Conservation (phyloP, 1,140 invertebrate species). For the Chrysomallon squamiferum region DNA sequence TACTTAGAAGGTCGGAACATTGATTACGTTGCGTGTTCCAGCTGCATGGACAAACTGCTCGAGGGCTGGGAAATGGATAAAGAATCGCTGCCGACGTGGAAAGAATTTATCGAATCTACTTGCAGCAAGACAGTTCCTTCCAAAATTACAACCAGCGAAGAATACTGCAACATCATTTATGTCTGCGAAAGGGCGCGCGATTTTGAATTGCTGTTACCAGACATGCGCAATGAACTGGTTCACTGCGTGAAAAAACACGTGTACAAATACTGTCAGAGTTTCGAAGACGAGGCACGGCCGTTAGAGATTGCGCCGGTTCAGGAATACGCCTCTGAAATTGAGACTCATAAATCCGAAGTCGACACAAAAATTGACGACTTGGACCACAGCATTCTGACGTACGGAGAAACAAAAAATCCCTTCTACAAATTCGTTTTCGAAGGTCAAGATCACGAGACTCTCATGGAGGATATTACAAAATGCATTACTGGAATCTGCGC, state of each 20-base stretch:
- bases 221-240: constrained; percentile 29
- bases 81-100: constrained; percentile 30
- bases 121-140: constrained; percentile 18
- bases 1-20: constrained; percentile 26
- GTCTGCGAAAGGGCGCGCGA: constrained; percentile 39
- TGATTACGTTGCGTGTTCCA: constrained; percentile 26
- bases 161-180: constrained; percentile 21
- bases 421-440: constrained; percentile 37
- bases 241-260: constrained; percentile 37
- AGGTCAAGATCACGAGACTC: constrained; percentile 25
- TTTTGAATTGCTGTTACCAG: constrained; percentile 41
- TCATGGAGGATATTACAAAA: constrained; percentile 44
- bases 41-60: constrained; percentile 26
- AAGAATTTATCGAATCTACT: constrained; percentile 35
- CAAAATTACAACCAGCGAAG: constrained; percentile 14
- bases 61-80: constrained; percentile 23
- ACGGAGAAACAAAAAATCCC: constrained; percentile 39
- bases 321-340: constrained; percentile 36
- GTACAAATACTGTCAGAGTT: constrained; percentile 44
- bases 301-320: constrained; percentile 30
- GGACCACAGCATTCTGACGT: constrained; percentile 37
- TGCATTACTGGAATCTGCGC: constrained; percentile 37
- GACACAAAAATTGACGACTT: constrained; percentile 32
- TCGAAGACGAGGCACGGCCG: constrained; percentile 31
- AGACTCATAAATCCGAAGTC: constrained; percentile 30